phyloP scores from a whole-genome alignment of 2,888 invertebrate genomes.

The Drosophila hamatofila region DNA sequence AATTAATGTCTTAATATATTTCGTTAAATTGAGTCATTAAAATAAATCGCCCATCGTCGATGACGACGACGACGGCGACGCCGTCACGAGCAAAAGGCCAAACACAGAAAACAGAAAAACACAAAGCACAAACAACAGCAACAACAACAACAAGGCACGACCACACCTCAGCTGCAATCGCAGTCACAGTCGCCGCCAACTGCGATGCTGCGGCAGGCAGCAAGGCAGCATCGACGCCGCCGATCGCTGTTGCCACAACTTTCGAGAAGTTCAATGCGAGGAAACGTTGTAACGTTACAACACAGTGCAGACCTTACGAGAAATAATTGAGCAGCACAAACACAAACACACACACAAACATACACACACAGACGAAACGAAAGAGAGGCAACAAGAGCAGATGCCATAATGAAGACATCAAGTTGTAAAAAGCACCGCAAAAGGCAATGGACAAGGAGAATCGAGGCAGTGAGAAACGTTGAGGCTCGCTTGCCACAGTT shows the following conservation, averaged over 20 bases:
- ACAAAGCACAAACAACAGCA: conserved; percentile 15
- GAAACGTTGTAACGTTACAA: conserved; percentile 60
- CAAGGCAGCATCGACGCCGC: conserved; percentile 17
- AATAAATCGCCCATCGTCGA: conserved; percentile 77
- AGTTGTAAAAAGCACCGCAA: conserved; percentile 76
- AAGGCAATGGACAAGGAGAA: conserved; percentile 39
- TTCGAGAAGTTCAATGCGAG: conserved; percentile 60
- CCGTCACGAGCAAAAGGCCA: conserved; percentile 67
- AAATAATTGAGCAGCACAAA: conserved; percentile 74
- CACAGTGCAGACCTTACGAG: conserved; percentile 48
- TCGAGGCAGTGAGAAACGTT: conserved; percentile 19
- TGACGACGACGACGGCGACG: conserved; percentile 68
- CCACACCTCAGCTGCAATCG: conserved; percentile 55
- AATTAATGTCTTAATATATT: conserved; percentile 82
- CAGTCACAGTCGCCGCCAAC: conserved; percentile 29
- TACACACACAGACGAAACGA: not conserved
- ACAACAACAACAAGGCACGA: conserved; percentile 46
- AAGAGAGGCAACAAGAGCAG: conserved; percentile 37
- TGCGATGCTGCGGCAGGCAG: conserved; percentile 25
- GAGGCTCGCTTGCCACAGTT: conserved; percentile 53
- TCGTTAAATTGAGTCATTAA: conserved; percentile 84
- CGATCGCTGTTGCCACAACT: conserved; percentile 57
- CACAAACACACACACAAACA: conserved; percentile 2
- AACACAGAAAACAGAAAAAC: conserved; percentile 30
- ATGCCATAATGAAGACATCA: conserved; percentile 80